A percentile compares a stretch with the other conserved stretches of the same genome.
Conservation (phyloP, 2,113 vertebrate genomes). For the Protobothrops mucrosquamatus region DNA sequence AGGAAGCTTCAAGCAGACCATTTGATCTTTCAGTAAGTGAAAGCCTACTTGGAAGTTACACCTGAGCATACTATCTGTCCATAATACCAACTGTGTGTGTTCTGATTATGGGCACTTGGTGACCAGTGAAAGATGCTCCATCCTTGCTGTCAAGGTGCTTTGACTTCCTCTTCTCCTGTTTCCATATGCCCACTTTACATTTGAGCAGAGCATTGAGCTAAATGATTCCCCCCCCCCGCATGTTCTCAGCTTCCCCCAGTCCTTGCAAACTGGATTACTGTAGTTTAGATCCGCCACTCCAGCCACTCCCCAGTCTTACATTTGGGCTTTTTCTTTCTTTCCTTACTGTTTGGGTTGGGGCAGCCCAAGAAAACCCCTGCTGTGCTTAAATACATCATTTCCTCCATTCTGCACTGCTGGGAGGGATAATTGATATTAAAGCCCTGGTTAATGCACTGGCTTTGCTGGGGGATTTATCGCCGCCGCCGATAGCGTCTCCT, state of each 20-base stretch:
- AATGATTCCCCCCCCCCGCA: too few species aligned
- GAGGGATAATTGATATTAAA: constrained; percentile 76
- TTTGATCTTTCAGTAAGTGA: not conserved
- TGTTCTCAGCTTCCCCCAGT: not conserved
- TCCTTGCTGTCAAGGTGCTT: not conserved
- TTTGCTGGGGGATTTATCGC: constrained; percentile 69
- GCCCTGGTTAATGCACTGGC: constrained; percentile 65
- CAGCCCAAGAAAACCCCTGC: not conserved
- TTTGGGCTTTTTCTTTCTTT: not conserved
- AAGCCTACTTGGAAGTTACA: not conserved
- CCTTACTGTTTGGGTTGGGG: not conserved
- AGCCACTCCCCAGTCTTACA: not conserved
- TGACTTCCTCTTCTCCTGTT: not conserved
- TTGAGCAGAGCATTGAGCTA: not conserved
- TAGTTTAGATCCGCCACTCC: not conserved
- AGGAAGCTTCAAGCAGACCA: not conserved
- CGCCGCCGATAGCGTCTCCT: constrained; percentile 46
- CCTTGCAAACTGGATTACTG: not conserved
- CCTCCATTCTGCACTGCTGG: not conserved
- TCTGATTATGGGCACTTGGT: not conserved
- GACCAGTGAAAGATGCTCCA: not conserved
- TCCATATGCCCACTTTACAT: not conserved
- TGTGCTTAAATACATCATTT: not conserved
- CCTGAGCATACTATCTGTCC: not conserved
- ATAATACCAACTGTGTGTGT: not conserved